These are phyloP conservation scores for Taphrorychus bicolor DNA, from an alignment of 2,888 invertebrate species.

Conservation along the genomic window DNA sequence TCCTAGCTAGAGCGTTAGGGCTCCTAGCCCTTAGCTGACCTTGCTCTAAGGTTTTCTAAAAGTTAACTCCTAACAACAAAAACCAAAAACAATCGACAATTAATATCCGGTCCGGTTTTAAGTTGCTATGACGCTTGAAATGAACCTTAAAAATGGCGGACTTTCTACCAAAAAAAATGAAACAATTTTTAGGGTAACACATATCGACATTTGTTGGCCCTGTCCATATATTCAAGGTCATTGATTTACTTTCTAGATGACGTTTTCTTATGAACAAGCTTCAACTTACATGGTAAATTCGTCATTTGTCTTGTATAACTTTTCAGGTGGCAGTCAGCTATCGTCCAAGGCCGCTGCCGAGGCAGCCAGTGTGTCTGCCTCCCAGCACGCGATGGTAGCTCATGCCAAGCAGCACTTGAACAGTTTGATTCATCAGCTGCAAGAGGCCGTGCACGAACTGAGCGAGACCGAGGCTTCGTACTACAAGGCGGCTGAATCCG, in stretches of 20 bases:
- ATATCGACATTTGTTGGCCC: too few species aligned
- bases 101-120: too few species aligned
- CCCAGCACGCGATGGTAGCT: conserved; percentile 45
- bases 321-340: conserved; percentile 41
- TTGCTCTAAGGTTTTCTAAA: too few species aligned
- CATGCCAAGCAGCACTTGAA: conserved; percentile 72
- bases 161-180: too few species aligned
- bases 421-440: conserved; percentile 70
- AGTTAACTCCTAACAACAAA: not conserved
- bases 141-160: too few species aligned
- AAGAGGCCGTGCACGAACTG: conserved; percentile 71
- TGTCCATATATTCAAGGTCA: too few species aligned
- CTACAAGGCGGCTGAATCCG: conserved; percentile 69
- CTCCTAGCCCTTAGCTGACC: too few species aligned
- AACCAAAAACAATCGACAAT: too few species aligned
- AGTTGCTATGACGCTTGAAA: too few species aligned
- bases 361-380: conserved; percentile 44
- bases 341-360: conserved; percentile 43
- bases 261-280: too few species aligned
- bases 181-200: too few species aligned
- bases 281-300: not conserved
- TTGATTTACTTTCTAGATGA: too few species aligned
- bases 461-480: conserved; percentile 74
- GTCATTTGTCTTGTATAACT: not conserved
- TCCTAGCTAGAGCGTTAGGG: not conserved